Evolutionary conservation across 2,797 vertebrate species (phyloP).

Genomic region (Pempheris klunzingeri): DNA sequence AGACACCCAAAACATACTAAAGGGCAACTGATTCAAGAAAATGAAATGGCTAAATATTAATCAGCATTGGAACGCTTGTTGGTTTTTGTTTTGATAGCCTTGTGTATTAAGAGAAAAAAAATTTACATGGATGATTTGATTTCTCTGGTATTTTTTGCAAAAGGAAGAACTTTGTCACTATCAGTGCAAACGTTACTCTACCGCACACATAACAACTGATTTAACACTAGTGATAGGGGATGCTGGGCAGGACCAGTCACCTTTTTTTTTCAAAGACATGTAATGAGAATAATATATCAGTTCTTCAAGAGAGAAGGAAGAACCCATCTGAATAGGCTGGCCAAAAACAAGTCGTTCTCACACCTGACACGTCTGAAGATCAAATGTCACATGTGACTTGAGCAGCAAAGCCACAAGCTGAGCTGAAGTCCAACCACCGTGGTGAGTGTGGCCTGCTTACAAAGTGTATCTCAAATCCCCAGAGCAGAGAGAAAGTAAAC

Average conservation of each 20-base stretch:
- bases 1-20: background rate
- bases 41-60: too few relatives aligned
- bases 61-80: background rate
- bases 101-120: background rate
- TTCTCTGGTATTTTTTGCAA: background rate
- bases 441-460: conserved; percentile 42
- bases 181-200: background rate
- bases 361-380: conserved; percentile 3
- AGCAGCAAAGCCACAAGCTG: conserved; percentile 47
- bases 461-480: conserved; percentile 10
- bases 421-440: conserved; percentile 28
- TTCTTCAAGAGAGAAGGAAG: background rate
- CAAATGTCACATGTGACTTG: conserved; percentile 3
- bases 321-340: background rate
- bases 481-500: background rate
- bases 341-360: conserved; percentile 23
- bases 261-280: background rate
- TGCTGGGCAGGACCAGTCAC: background rate
- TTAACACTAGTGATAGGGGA: background rate
- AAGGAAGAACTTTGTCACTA: background rate
- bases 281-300: background rate
- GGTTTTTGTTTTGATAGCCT: background rate
- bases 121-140: conserved; percentile 2
- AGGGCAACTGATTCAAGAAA: background rate
- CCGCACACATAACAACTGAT: background rate